Conservation (phyloP, 2,113 vertebrate genomes). For the Theropithecus gelada region DNA sequence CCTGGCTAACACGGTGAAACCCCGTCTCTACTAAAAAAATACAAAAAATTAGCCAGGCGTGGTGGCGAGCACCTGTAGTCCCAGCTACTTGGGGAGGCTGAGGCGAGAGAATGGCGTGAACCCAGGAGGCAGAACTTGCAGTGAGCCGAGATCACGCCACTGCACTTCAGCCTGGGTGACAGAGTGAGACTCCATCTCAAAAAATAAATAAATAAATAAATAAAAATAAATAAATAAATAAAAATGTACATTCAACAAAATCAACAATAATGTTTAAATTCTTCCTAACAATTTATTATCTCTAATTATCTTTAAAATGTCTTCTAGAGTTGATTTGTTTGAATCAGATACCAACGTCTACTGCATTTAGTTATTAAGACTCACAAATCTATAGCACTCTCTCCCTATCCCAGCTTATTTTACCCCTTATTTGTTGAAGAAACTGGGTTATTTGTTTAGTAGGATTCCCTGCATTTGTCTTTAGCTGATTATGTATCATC, state of each 20-base stretch:
- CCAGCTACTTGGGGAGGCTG: too few relatives aligned
- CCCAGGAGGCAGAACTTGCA: too few relatives aligned
- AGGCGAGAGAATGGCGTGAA: too few relatives aligned
- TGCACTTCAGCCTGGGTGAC: too few relatives aligned
- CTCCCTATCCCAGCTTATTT: neutral
- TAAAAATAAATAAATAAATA: too few relatives aligned
- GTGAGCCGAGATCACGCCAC: too few relatives aligned
- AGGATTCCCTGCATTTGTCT: neutral
- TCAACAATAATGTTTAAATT: neutral
- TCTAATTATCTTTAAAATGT: neutral
- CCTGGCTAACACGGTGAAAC: too few relatives aligned
- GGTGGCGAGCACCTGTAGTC: too few relatives aligned
- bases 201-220: too few relatives aligned
- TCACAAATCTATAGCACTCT: neutral
- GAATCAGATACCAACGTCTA: neutral
- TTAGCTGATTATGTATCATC: neutral
- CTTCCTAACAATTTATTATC: neutral
- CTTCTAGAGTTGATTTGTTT: neutral
- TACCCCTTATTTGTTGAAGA: neutral
- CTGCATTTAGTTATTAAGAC: neutral
- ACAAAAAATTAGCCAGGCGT: too few relatives aligned
- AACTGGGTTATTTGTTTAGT: neutral
- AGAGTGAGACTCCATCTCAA: too few relatives aligned
- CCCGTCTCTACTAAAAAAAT: too few relatives aligned
- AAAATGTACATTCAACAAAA: neutral